Evolutionary conservation across 1,140 invertebrate species (phyloP).

Genomic region (Nautilus pompilius): DNA sequence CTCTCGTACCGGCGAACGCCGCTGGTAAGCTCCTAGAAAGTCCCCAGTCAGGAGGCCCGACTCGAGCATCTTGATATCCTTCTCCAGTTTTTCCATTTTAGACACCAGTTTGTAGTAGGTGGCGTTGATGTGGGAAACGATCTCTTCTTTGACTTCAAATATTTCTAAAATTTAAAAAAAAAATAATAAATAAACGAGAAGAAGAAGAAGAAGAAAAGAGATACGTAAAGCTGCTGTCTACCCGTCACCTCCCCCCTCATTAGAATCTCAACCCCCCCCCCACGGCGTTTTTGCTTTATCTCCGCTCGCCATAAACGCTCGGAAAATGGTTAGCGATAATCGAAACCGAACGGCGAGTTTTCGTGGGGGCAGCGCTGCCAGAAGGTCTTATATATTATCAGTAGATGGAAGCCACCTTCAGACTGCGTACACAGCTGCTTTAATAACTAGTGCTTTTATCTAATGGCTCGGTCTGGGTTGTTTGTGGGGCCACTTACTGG

Average conservation of each 20-base stretch:
- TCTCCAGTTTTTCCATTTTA: background rate
- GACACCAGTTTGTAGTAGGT: background rate
- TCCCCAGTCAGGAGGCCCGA: no score
- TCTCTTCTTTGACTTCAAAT: constrained; percentile 2
- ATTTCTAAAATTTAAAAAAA: background rate
- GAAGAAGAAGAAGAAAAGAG: background rate
- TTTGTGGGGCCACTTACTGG: no score
- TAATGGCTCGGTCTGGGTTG: no score
- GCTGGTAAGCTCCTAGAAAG: no score
- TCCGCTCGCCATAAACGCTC: background rate
- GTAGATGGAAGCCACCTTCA: no score
- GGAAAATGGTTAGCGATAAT: background rate
- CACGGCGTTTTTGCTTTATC: background rate
- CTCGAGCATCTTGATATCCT: background rate
- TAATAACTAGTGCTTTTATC: no score
- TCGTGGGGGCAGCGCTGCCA: no score
- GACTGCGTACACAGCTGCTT: no score
- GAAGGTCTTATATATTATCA: no score
- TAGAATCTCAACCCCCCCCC: background rate
- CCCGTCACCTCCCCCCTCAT: background rate
- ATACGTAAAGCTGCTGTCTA: background rate
- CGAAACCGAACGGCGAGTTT: no score
- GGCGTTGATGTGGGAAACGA: background rate
- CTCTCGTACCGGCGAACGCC: no score
- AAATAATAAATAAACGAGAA: background rate